Base-by-base conservation (phyloP, 2,888 invertebrate species). In the Tenthredo notha region DNA sequence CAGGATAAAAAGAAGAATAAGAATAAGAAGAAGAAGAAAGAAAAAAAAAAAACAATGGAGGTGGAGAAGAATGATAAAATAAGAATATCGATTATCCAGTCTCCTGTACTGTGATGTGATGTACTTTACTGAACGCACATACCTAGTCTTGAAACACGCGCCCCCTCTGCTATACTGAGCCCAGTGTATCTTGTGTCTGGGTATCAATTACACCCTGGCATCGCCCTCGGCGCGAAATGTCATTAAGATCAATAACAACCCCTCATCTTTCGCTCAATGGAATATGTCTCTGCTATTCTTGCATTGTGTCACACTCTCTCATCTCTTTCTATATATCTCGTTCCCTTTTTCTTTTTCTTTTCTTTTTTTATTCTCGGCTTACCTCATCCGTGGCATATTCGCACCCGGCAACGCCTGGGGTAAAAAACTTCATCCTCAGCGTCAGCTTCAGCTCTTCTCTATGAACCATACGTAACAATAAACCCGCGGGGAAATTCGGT, bases 171-270 rank as follows among this genome's bases (percentile, higher is more conserved):
- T 37, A n/a, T 18, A 33, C 54, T 21, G 80, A 37, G 50, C 37
- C 37, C 21, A 70, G 78, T 86, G 86, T 87, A 86, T 89, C 86
- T 87, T 85, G 78, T 86, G 85, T 89, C 87, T 88, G 87, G 87
- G 88, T 92, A 92, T 92, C 92, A 92, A 91, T 92, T 92, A 91
- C 92, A 90, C 87, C 87, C 88, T 86, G 87, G 72, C 86, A 87
- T 89, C 87, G 91, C 92, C 91, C 87, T 87, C 88, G 91, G 91
- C 91, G 90, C 89, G 90, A 92, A 92, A 92, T 91, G 89, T 92
- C 92, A 92, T 92, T 92, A 91, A 91, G 92, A 92, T 92, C 92
- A 90, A 92, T 92, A 92, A 91, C 90, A 90, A 80, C 85, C 78
- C 70, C 85, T 80, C 77, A 84, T 84, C 77, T 84, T 54, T 78